Evolutionary conservation across 35 echinoderm and acorn worm genomes (phyloP), one percentile per base, ranked within the genome.

Genomic region (Eucidaris tribuloides): DNA sequence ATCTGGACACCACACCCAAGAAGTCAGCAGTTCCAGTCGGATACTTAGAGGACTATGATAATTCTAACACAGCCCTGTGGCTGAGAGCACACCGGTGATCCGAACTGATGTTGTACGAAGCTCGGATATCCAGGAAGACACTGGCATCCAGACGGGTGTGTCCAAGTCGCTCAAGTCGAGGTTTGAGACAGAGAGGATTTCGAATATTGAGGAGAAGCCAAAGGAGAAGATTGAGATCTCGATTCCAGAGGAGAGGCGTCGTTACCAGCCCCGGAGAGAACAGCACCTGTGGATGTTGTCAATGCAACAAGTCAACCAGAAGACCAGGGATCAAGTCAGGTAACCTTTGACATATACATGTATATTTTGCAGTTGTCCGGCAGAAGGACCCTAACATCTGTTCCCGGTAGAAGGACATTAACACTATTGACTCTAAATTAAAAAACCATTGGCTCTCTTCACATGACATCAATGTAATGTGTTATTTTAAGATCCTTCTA

Each of bases 101-200:
- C 82, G 91, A 5, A 41, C 79, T 46, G 96, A 99, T 71, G 91
- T 99, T 2, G 65, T 93, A 17, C 64, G 87, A 23, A 65, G 74
- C 7, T 76, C 48, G 0, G 42, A 83, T 3, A 62, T 20, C 17
- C 59, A 76, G 17, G 83, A 65, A 27, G 96, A 93, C 39, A 74
- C 82, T 0, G 70, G 58, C 18, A 76, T 93, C 70, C 65, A 79
- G 45, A 31, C 18, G 2, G 94, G 94, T 20, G 46, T 79, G 23
- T 88, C 96, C 28, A 84, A 63, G 49, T 79, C 65, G 0, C 72
- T 99, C 17, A 93, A 62, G 78, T 83, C 65, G 4, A 78, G 71
- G 18, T 99, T 92, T 79, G 96, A 99, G 45, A 89, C 89, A 46
- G 96, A 91, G 32, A 64, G 45, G 46, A 91, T 99, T 13, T 86